Base-by-base conservation (phyloP, 2,113 vertebrate genomes). In the Hyperopisus bebe region DNA sequence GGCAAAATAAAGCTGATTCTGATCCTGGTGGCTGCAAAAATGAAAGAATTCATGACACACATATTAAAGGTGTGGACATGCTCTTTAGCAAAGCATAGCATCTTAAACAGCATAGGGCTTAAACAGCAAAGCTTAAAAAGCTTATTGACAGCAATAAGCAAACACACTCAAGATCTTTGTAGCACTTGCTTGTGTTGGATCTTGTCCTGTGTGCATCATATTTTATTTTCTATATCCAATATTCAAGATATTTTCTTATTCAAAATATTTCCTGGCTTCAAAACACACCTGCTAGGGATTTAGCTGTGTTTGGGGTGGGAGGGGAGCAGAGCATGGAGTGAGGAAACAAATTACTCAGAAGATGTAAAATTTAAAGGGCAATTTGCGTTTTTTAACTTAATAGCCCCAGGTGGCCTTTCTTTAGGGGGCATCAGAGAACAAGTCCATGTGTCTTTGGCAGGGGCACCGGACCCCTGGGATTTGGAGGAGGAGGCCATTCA, bases 401-500 rank as follows among this genome's bases (percentile, higher is more conserved):
- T 19, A 46, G 51, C 19, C 80, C 77, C 88, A 58, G 50, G 74
- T 89, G 80, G 47, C 44, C 47, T 50, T 47, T 27, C 47, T 27
- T 31, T 24, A 39, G 21, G 47, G 24, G 44, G 5, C 46, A 50
- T 47, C 46, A 86, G 47, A 48, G 47, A 44, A 27, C 44, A 50
- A 27, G n/a, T 50, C 19, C 83, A 86, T 47, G 4, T 47, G 9
- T 27, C 15, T 85, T 24, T 46, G n/a, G 46, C 83, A 85, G 44
- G 24, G 24, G 42, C n/a, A n/a, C 46, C 3, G 5, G 44, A n/a
- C 8, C 31, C 17, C 44, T 44, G n/a, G 42, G 44, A 13, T 47
- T 48, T 0, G 3, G n/a, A 46, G 11, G 83, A 50, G 83, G 42
- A 47, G 88, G 90, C 82, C 91, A 92, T 91, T 92, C 70, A 89